phyloP scores from a whole-genome alignment of 2,797 vertebrate genomes.

The Malurus leucopterus region DNA sequence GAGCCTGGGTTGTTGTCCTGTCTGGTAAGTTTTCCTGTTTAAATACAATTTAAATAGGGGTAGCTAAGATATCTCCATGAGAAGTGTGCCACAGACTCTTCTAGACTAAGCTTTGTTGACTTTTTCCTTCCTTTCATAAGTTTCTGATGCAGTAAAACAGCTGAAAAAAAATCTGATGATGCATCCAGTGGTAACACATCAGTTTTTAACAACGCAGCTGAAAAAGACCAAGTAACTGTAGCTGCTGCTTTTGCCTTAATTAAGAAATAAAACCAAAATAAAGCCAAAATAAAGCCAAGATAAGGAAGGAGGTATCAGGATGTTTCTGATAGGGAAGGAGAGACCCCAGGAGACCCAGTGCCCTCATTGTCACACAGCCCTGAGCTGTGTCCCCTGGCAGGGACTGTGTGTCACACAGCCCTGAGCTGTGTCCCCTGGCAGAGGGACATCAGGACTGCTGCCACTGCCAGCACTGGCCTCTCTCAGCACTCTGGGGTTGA shows the following conservation, averaged over 20 bases:
- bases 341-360: background rate
- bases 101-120: background rate
- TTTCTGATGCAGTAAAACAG: background rate
- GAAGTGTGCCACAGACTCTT: background rate
- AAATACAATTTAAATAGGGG: background rate
- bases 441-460: background rate
- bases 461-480: background rate
- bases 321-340: background rate
- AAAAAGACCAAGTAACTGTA: background rate
- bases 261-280: background rate
- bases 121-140: background rate
- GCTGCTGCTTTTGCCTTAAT: background rate
- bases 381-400: too few relatives aligned
- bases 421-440: background rate
- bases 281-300: background rate
- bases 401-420: background rate
- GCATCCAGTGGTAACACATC: background rate
- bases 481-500: background rate
- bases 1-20: background rate
- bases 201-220: background rate
- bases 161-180: background rate
- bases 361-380: fast-evolving
- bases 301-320: background rate
- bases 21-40: background rate
- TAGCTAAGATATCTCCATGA: background rate